These are phyloP conservation scores for Aphodius granarius DNA, from an alignment of 2,888 invertebrate genomes.

Conservation along the genomic window DNA sequence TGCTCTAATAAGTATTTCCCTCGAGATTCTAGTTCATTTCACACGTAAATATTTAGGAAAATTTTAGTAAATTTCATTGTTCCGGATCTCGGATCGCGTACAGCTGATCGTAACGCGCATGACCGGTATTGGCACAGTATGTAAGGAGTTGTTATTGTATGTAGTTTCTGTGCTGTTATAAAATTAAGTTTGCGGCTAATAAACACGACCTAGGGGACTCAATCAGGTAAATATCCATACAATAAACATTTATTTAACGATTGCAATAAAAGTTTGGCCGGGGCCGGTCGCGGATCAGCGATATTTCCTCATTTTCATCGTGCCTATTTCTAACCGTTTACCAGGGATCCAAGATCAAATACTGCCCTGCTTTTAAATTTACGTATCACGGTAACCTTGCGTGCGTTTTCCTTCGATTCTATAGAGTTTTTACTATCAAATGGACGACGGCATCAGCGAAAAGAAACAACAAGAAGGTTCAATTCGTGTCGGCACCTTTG, in stretches of 20 bases:
- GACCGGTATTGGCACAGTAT: slow-evolving; percentile 39
- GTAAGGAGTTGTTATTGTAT: slow-evolving; percentile 39
- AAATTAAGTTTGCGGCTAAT: slow-evolving; percentile 42
- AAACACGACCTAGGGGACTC: slow-evolving; percentile 25
- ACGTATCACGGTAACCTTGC: neutral
- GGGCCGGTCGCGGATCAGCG: neutral
- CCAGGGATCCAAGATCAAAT: slow-evolving; percentile 30
- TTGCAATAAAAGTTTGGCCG: slow-evolving; percentile 18
- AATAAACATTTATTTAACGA: slow-evolving; percentile 34
- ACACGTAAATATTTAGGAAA: neutral
- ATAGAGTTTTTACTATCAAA: neutral
- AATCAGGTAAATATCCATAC: slow-evolving; percentile 38
- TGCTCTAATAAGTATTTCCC: neutral
- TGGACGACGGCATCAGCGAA: too few species aligned
- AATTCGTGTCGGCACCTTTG: too few species aligned
- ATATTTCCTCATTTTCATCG: slow-evolving; percentile 33
- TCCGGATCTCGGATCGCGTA: neutral
- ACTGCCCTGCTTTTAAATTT: slow-evolving; percentile 27
- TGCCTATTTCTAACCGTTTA: slow-evolving; percentile 34
- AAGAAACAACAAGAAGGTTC: too few species aligned
- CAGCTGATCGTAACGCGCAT: slow-evolving; percentile 33
- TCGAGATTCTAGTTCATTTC: neutral
- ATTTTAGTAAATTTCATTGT: neutral
- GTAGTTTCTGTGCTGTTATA: slow-evolving; percentile 43
- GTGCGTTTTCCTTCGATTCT: neutral